phyloP scores from a whole-genome alignment of 2,888 invertebrate genomes.

The Drosophila maculinotata region DNA sequence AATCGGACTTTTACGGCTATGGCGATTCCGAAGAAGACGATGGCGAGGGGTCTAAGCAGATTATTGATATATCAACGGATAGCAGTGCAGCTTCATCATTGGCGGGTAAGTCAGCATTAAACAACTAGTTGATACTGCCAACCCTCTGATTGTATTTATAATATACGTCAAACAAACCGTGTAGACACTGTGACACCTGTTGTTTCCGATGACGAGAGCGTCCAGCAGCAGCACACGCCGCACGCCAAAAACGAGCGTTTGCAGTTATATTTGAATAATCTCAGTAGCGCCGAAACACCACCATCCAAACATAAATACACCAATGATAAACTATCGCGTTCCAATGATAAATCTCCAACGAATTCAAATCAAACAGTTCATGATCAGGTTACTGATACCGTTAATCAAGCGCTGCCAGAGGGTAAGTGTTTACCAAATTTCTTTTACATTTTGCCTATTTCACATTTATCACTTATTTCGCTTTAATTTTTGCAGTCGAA shows the following conservation, averaged over 20 bases:
- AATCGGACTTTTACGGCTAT: conserved; percentile 62
- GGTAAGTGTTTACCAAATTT: conserved; percentile 58
- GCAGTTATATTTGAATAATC: conserved; percentile 58
- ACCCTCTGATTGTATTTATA: conserved; percentile 76
- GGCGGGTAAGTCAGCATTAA: conserved; percentile 65
- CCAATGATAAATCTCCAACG: conserved; percentile 43
- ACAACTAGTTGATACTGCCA: conserved; percentile 73
- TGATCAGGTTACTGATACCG: conserved; percentile 43
- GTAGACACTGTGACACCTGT: conserved; percentile 77
- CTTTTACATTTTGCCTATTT: conserved; percentile 4
- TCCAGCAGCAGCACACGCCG: conserved; percentile 24
- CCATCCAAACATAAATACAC: conserved; percentile 44
- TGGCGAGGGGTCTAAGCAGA: conserved; percentile 28
- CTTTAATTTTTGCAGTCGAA: conserved; percentile 38
- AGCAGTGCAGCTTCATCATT: conserved; percentile 51
- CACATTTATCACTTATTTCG: conserved; percentile 26
- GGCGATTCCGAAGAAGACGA: conserved; percentile 48
- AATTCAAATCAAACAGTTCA: neutral
- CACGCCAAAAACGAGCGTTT: conserved; percentile 43
- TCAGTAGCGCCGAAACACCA: conserved; percentile 62
- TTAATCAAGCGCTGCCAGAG: conserved; percentile 32
- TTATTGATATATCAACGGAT: conserved; percentile 71
- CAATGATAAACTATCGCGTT: conserved; percentile 36
- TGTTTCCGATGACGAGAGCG: conserved; percentile 70
- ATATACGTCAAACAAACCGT: conserved; percentile 74